Evolutionary conservation across 2,113 vertebrate species (phyloP), one percentile per base, ranked within the genome.

Genomic region (Fukomys damarensis): DNA sequence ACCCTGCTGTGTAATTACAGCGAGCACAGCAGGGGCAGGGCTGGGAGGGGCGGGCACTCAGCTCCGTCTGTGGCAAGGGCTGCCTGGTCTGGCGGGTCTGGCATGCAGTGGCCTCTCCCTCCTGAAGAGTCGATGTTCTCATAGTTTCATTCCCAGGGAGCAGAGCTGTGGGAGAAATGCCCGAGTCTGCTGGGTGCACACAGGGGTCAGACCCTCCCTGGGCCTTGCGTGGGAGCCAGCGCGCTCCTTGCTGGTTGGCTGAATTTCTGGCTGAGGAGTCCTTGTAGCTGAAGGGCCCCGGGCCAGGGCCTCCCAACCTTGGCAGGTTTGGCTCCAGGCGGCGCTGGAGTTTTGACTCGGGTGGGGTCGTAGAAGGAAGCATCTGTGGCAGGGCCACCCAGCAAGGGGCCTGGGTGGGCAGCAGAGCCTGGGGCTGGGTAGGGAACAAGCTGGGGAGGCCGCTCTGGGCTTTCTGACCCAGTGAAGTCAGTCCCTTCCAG

Each of bases 1-100:
- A 24, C 52, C 43, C 68, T 56, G 1, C 56, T 4, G 22, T 93
- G 74, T 97, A 92, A 97, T 97, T 97, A 97, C 43, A 58, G 87
- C 1, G 2, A 10, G 66, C 81, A 1, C 5, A 7, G 58, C 12
- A 1, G 65, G 9, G 20, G 90, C 61, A 38, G 89, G 85, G 85
- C 1, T 0, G 0, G 24, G 59, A 28, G 30, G 35, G 70, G 66
- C 91, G 28, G 72, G 88, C 41, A 6, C 5, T 79, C 32, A 22
- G 43, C 32, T 46, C 92, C 52, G 88, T 79, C 91, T 95, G 91
- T 63, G 94, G 93, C 26, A 3, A 70, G 3, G 88, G 94, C 85
- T 1, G 30, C 35, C 35, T 46, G 76, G 74, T 19, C 46, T 43
- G 72, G 72, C 0, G 0, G 7, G 74, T n/a, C 28, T 32, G 87